Evolutionary conservation across 2,113 vertebrate genomes (phyloP).

Genomic region (Apistogramma diplotaenia): DNA sequence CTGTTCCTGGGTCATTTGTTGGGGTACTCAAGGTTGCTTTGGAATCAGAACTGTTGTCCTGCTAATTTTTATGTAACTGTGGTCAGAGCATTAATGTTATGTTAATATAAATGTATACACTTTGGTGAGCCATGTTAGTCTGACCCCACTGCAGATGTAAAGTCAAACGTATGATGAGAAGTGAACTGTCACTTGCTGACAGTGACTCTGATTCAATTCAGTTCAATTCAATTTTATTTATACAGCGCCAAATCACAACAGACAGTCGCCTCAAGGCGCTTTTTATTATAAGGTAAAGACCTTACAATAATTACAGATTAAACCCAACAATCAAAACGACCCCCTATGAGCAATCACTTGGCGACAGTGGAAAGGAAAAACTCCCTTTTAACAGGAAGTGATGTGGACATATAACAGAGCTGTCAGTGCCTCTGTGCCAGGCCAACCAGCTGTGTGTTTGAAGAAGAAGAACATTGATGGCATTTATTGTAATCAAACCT

Average conservation of each 20-base stretch:
- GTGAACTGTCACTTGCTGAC: neutral
- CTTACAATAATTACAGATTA: too few species aligned
- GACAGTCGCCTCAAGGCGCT: too few species aligned
- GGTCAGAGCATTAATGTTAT: neutral
- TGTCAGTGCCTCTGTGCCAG: constrained; percentile 5
- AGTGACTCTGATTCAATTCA: neutral
- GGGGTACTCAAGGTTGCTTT: neutral
- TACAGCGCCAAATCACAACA: too few species aligned
- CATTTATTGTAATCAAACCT: neutral
- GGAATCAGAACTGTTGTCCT: neutral
- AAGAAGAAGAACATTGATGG: neutral
- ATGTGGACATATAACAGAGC: neutral
- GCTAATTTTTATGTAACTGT: neutral
- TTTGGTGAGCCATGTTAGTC: neutral
- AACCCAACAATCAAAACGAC: too few species aligned
- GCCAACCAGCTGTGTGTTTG: constrained; percentile 4
- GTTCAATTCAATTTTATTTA: too few species aligned
- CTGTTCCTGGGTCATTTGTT: neutral
- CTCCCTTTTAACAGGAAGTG: too few species aligned
- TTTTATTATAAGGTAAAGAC: too few species aligned
- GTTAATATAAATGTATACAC: neutral
- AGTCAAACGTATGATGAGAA: too few species aligned
- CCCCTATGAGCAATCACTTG: too few species aligned
- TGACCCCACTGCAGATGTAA: too few species aligned
- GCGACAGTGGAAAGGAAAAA: too few species aligned